phyloP scores from a whole-genome alignment of 2,888 invertebrate species.

The Catocala sponsa region DNA sequence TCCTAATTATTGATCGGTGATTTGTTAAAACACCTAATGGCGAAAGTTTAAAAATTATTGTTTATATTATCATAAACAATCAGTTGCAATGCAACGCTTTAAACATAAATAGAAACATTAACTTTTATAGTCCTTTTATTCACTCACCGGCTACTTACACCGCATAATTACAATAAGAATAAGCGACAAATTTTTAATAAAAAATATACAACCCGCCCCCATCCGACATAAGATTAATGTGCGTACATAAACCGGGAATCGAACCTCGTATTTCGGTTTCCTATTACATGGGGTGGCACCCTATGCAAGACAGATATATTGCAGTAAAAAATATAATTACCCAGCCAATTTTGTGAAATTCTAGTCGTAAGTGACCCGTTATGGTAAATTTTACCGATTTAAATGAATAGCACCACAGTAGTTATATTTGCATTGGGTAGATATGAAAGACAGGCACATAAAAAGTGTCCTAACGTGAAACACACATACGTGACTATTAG shows the following conservation, averaged over 20 bases:
- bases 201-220: constrained; percentile 65
- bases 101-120: constrained; percentile 16
- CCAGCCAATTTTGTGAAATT: constrained; percentile 33
- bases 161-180: constrained; percentile 45
- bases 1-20: too few species aligned
- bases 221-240: constrained; percentile 77
- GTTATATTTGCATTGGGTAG: not conserved
- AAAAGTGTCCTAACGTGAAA: too few species aligned
- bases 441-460: too few species aligned
- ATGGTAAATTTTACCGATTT: not conserved
- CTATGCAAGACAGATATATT: constrained; percentile 51
- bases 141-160: constrained; percentile 39
- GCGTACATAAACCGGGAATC: constrained; percentile 67
- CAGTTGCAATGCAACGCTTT: constrained; percentile 5
- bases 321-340: constrained; percentile 55
- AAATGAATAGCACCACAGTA: not conserved
- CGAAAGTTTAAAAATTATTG: not conserved
- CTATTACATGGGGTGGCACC: constrained; percentile 72
- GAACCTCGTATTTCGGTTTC: constrained; percentile 77
- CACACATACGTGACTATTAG: too few species aligned
- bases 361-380: not conserved
- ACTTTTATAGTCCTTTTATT: constrained; percentile 20
- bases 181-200: constrained; percentile 60
- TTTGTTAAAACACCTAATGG: too few species aligned
- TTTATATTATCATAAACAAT: constrained; percentile 8